These are phyloP conservation scores for Cirrhinus molitorella DNA, from an alignment of 2,797 vertebrate species.

Conservation along the genomic window DNA sequence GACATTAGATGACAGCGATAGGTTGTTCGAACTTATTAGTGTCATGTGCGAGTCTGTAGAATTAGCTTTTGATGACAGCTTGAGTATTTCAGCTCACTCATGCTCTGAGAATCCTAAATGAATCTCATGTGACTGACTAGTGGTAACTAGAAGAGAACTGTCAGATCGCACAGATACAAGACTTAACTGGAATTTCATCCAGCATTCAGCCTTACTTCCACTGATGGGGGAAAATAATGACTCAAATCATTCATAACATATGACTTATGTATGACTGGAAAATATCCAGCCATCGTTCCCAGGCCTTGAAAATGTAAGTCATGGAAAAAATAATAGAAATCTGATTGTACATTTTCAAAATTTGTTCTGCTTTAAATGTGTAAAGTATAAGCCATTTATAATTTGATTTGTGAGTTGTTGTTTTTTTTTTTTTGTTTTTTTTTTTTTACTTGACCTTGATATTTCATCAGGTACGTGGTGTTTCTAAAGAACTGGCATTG, in stretches of 20 bases:
- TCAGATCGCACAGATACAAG: not conserved
- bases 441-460: not conserved
- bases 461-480: not conserved
- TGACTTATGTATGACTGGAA: not conserved
- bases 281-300: not conserved
- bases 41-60: slow-evolving; percentile 12
- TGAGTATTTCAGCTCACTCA: slow-evolving; percentile 20
- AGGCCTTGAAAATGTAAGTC: not conserved
- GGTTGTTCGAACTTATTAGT: slow-evolving; percentile 35
- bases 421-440: not conserved
- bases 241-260: slow-evolving; percentile 12
- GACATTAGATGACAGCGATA: slow-evolving; percentile 38
- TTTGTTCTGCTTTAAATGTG: not conserved
- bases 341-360: too few species aligned
- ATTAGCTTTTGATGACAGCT: slow-evolving; percentile 54
- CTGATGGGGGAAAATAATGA: not conserved
- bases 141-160: slow-evolving; percentile 23
- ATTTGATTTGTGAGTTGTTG: not conserved
- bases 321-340: too few species aligned
- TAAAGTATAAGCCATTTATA: not conserved
- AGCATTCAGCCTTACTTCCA: not conserved
- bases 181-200: slow-evolving; percentile 7
- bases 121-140: slow-evolving; percentile 41
- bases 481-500: not conserved
- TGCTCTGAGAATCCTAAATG: slow-evolving; percentile 9